Evolutionary conservation across 2,888 invertebrate genomes (phyloP).

Genomic region (Clusia tigrina): DNA sequence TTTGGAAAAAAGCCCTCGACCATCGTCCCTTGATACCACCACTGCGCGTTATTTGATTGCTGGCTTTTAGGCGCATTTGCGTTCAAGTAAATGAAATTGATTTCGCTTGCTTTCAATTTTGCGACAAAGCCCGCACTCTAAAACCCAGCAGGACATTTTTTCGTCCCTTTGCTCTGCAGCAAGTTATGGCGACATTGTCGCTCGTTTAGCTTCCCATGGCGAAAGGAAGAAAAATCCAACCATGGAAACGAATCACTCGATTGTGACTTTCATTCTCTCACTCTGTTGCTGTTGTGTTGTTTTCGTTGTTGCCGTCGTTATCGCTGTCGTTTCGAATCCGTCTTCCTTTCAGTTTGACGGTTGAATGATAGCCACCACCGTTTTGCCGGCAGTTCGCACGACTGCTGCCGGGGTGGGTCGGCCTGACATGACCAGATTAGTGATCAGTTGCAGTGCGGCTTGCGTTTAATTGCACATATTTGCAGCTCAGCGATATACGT

Average conservation of each 20-base stretch:
- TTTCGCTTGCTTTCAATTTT: conserved; percentile 31
- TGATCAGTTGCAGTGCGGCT: neutral
- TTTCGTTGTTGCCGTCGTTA: conserved; percentile 2
- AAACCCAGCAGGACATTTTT: neutral
- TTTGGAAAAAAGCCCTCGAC: too few species aligned
- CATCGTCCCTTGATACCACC: too few species aligned
- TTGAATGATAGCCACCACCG: neutral
- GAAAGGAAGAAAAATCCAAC: neutral
- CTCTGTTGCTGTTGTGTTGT: conserved; percentile 1
- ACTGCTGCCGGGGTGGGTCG: too few species aligned
- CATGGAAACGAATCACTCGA: conserved; percentile 17
- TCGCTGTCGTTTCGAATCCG: conserved; percentile 14
- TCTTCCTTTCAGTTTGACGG: neutral
- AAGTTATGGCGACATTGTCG: too few species aligned
- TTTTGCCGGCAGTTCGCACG: neutral
- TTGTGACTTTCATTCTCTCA: conserved; percentile 15
- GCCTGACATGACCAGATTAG: too few species aligned
- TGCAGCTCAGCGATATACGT: too few species aligned
- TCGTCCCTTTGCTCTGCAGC: too few species aligned
- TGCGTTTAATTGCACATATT: neutral
- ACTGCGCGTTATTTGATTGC: neutral
- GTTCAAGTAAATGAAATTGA: conserved; percentile 24
- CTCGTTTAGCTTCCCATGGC: too few species aligned
- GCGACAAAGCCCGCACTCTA: neutral
- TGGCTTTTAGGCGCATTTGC: conserved; percentile 10